Percentiles rank a stretch among this genome's conserved stretches.
Evolutionary conservation across 2,113 vertebrate species (phyloP).

Genomic region (Origma solitaria): DNA sequence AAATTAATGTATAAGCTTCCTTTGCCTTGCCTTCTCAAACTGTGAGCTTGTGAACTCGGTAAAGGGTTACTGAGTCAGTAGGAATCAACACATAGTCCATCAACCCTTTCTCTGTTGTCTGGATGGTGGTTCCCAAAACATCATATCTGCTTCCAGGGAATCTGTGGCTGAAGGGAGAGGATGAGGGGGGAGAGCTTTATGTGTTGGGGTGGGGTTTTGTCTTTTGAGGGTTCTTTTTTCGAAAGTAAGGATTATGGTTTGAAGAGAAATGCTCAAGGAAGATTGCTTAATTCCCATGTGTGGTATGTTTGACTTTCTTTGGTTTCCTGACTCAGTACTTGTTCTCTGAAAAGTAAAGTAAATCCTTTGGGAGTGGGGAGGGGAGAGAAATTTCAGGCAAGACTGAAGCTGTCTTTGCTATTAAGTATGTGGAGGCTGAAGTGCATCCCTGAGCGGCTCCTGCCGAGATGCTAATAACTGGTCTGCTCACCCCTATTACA

Average conservation of each 20-base stretch:
- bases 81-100: neutral
- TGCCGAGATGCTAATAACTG: neutral
- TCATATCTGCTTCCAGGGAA: neutral
- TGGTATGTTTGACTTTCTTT: neutral
- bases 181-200: neutral
- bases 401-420: neutral
- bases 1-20: neutral
- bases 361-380: neutral
- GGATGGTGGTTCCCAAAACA: neutral
- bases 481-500: neutral
- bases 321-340: neutral
- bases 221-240: neutral
- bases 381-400: neutral
- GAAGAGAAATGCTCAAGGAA: neutral
- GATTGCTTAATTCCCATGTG: neutral
- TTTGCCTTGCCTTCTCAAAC: neutral
- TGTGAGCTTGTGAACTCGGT: neutral
- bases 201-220: neutral
- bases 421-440: neutral
- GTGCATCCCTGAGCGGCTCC: neutral
- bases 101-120: accelerated
- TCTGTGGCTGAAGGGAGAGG: neutral
- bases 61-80: neutral
- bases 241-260: neutral
- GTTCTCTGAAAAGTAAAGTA: neutral